Percentiles rank a stretch among this genome's conserved stretches.
Evolutionary conservation across 2,113 vertebrate species (phyloP).

Genomic region (Paralichthys olivaceus): DNA sequence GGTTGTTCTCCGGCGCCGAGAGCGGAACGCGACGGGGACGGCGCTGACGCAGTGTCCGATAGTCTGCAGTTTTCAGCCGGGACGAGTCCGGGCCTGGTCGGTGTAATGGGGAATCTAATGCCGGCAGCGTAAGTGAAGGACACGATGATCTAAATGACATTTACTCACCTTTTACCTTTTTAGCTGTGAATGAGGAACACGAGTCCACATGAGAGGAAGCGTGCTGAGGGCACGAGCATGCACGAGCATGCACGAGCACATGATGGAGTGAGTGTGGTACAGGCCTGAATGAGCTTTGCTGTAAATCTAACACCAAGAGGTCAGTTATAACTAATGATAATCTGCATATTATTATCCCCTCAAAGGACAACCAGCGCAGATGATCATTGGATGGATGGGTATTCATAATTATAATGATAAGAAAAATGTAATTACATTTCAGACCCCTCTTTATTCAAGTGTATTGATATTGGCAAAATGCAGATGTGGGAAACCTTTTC

Average conservation of each 20-base stretch:
- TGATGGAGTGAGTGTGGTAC: too few relatives aligned
- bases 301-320: too few relatives aligned
- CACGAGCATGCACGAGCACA: not conserved
- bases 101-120: not conserved
- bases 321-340: too few relatives aligned
- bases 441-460: too few relatives aligned
- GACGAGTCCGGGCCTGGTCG: not conserved
- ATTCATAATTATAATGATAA: too few relatives aligned
- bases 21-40: not conserved
- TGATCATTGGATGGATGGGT: too few relatives aligned
- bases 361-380: too few relatives aligned
- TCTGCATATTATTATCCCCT: too few relatives aligned
- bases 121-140: not conserved
- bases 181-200: not conserved
- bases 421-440: too few relatives aligned
- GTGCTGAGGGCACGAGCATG: not conserved
- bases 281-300: not conserved
- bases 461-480: too few relatives aligned
- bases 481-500: too few relatives aligned
- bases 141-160: not conserved
- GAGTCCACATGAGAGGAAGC: too few relatives aligned
- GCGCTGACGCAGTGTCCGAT: not conserved
- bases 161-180: not conserved
- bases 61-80: not conserved
- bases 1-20: not conserved